phyloP scores from a whole-genome alignment of 2,797 vertebrate species.

The Pterois miles region DNA sequence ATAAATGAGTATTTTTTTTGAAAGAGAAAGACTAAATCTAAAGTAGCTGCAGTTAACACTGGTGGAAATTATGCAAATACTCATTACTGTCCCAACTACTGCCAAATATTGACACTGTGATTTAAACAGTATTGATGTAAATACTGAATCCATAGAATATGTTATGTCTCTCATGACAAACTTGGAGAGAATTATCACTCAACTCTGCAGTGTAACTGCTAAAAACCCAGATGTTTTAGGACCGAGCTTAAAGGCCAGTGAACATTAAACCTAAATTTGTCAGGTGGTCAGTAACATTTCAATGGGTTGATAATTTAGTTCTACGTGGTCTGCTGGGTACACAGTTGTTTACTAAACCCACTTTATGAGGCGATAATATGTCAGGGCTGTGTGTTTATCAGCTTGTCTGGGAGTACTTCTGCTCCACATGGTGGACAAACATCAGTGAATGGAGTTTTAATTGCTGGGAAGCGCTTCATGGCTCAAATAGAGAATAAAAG shows the following conservation, averaged over 20 bases:
- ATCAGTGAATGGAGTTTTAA: not conserved
- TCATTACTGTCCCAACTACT: not conserved
- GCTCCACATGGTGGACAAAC: not conserved
- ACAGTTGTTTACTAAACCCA: not conserved
- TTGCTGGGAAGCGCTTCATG: not conserved
- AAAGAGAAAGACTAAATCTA: not conserved
- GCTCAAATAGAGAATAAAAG: not conserved
- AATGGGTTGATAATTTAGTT: not conserved
- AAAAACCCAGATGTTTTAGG: not conserved
- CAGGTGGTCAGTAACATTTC: not conserved
- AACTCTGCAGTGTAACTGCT: not conserved
- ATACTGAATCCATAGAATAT: not conserved
- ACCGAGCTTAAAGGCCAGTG: not conserved
- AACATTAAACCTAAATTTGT: not conserved
- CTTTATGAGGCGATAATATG: not conserved
- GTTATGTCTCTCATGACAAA: no score
- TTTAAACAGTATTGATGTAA: not conserved
- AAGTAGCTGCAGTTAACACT: not conserved
- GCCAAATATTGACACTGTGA: not conserved
- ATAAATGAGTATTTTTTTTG: no score
- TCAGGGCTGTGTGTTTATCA: not conserved
- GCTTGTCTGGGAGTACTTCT: not conserved
- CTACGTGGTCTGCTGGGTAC: not conserved
- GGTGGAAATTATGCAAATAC: no score
- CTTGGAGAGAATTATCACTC: not conserved